phyloP scores from a whole-genome alignment of 2,888 invertebrate species.

The Drosophila kuntzei region DNA sequence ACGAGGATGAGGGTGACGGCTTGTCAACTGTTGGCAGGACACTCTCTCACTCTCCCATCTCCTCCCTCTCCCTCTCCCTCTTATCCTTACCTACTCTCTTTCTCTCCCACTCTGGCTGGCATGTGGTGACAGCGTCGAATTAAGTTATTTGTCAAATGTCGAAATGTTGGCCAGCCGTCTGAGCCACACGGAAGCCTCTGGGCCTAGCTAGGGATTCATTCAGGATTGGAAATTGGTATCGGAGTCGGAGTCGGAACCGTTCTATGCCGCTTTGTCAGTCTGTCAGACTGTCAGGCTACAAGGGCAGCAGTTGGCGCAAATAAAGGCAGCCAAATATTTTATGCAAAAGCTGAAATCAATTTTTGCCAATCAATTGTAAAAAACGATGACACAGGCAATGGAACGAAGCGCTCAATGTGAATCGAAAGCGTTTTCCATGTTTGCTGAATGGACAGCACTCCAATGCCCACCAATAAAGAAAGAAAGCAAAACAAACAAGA shows the following conservation, averaged over 20 bases:
- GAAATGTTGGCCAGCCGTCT: conserved; percentile 50
- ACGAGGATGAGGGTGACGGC: conserved; percentile 5
- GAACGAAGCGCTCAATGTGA: conserved; percentile 20
- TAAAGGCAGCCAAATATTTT: conserved; percentile 71
- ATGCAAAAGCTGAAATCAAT: conserved; percentile 78
- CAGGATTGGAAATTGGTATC: conserved; percentile 7
- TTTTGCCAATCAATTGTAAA: conserved; percentile 78
- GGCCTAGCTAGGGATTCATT: conserved; percentile 9
- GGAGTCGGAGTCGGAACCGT: conserved; percentile 8
- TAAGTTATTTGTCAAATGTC: conserved; percentile 80
- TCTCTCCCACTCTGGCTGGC: conserved; percentile 13
- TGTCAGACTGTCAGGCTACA: conserved; percentile 53
- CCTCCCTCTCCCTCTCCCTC: background rate
- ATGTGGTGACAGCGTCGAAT: conserved; percentile 76
- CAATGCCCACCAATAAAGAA: background rate
- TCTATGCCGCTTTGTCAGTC: conserved; percentile 47
- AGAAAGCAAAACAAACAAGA: conserved; percentile 5
- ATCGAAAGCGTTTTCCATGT: conserved; percentile 54
- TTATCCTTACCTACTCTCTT: background rate
- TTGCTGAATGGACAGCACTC: conserved; percentile 48
- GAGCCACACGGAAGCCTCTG: conserved; percentile 11
- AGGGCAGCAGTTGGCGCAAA: conserved; percentile 68
- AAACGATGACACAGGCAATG: conserved; percentile 59
- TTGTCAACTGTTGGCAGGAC: conserved; percentile 35
- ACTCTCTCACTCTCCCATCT: background rate